These are phyloP conservation scores for Pilophorus perplexus DNA, from an alignment of 2,888 invertebrate species.

Conservation along the genomic window DNA sequence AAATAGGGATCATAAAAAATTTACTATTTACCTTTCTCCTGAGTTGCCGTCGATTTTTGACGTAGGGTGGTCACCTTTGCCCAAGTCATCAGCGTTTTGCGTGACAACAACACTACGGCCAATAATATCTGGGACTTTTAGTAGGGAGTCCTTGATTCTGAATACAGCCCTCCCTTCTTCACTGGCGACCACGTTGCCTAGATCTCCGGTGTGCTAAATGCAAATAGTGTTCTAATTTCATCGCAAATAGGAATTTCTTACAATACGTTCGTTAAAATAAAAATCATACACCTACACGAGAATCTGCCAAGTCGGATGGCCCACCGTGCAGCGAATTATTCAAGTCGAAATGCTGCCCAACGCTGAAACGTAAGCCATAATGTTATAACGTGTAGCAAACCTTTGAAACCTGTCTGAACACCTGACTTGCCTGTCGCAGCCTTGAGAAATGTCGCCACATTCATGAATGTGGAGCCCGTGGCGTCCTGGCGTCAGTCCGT, in stretches of 20 bases:
- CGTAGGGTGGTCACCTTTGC: slow-evolving; percentile 53
- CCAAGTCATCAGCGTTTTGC: slow-evolving; percentile 62
- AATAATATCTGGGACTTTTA: slow-evolving; percentile 71
- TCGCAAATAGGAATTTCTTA: too few species aligned
- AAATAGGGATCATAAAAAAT: too few species aligned
- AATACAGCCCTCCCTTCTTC: slow-evolving; percentile 65
- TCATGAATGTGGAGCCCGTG: slow-evolving; percentile 66
- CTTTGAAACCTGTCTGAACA: background rate
- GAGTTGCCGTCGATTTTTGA: slow-evolving; percentile 65
- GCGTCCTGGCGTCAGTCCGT: slow-evolving; percentile 67
- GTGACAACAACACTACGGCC: slow-evolving; percentile 76
- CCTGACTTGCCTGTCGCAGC: slow-evolving; percentile 58
- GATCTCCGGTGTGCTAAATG: slow-evolving; percentile 61
- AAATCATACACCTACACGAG: slow-evolving; percentile 52
- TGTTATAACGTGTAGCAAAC: background rate
- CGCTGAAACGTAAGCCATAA: slow-evolving; percentile 52
- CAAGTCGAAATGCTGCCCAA: slow-evolving; percentile 65
- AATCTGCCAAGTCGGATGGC: slow-evolving; percentile 53
- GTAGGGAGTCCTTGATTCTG: slow-evolving; percentile 59
- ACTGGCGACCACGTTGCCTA: slow-evolving; percentile 64
- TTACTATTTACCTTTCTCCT: slow-evolving; percentile 55
- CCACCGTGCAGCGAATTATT: slow-evolving; percentile 56
- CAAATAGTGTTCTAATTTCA: too few species aligned
- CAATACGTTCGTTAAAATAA: too few species aligned
- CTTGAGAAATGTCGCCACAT: slow-evolving; percentile 69